Conservation (phyloP, 2,888 invertebrate genomes). For the Cetonia aurata region DNA sequence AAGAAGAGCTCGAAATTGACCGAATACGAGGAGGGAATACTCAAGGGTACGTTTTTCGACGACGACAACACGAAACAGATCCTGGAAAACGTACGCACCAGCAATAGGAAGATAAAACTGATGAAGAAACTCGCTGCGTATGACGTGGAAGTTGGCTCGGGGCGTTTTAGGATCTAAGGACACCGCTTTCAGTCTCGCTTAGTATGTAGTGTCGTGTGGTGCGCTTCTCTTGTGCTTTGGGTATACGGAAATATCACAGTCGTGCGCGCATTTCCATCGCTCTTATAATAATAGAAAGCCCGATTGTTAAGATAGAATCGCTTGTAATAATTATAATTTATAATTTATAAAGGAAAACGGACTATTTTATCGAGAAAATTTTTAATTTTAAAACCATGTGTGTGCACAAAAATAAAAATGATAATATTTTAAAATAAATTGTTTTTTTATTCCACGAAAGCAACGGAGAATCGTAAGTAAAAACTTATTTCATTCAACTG, state of each 20-base stretch:
- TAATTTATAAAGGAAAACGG: no score
- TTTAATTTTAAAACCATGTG: no score
- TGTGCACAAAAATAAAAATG: no score
- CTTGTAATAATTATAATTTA: no score
- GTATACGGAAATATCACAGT: background rate
- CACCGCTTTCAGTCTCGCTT: slow-evolving; percentile 10
- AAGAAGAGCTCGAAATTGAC: slow-evolving; percentile 62
- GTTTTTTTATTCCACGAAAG: no score
- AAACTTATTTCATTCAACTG: no score
- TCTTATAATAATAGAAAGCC: slow-evolving; percentile 19
- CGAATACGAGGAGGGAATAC: slow-evolving; percentile 62
- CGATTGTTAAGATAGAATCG: slow-evolving; percentile 5
- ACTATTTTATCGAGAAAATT: no score
- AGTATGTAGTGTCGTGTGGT: slow-evolving; percentile 23
- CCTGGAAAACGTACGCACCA: slow-evolving; percentile 60
- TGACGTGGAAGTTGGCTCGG: slow-evolving; percentile 22
- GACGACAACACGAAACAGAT: slow-evolving; percentile 63
- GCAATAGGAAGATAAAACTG: slow-evolving; percentile 42
- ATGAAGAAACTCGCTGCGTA: slow-evolving; percentile 40
- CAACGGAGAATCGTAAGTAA: background rate
- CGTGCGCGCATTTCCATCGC: slow-evolving; percentile 10
- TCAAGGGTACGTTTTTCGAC: slow-evolving; percentile 64
- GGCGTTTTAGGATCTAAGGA: background rate
- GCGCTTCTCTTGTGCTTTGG: slow-evolving; percentile 27
- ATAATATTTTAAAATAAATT: background rate